Percentiles rank a stretch among this genome's conserved stretches.
Conservation (phyloP, 1,140 invertebrate species). For the Drosophila neocordata region DNA sequence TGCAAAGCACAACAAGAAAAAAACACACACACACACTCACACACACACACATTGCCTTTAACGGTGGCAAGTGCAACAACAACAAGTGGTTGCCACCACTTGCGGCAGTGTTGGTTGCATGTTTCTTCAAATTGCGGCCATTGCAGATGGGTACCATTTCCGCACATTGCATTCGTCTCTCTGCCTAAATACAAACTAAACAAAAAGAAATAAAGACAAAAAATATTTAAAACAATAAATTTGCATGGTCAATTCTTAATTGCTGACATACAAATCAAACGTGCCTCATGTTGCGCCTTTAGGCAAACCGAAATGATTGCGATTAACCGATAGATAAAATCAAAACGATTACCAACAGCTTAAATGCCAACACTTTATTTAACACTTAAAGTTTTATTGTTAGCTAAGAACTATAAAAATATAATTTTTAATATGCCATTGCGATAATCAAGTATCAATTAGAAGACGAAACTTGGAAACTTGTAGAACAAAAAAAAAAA, state of each 20-base stretch:
- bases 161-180: constrained; percentile 4
- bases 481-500: too few species aligned
- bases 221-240: constrained; percentile 19
- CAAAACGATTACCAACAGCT: too few species aligned
- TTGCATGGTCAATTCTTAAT: constrained; percentile 38
- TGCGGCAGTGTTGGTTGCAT: constrained; percentile 19
- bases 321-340: too few species aligned
- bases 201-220: too few species aligned
- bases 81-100: constrained; percentile 25
- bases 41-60: constrained; percentile 12
- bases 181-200: background rate
- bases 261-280: constrained; percentile 6
- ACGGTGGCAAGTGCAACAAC: constrained; percentile 23
- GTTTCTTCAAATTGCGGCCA: constrained; percentile 54
- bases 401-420: too few species aligned
- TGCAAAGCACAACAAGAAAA: constrained; percentile 33
- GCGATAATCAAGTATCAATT: too few species aligned
- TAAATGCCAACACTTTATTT: too few species aligned
- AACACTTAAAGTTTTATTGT: too few species aligned
- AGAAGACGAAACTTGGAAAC: too few species aligned
- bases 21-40: constrained; percentile 1
- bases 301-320: too few species aligned
- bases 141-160: constrained; percentile 39
- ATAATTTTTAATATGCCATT: too few species aligned
- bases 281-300: background rate